These are phyloP conservation scores for Emys orbicularis DNA, from an alignment of 2,797 vertebrate genomes.

Conservation along the genomic window DNA sequence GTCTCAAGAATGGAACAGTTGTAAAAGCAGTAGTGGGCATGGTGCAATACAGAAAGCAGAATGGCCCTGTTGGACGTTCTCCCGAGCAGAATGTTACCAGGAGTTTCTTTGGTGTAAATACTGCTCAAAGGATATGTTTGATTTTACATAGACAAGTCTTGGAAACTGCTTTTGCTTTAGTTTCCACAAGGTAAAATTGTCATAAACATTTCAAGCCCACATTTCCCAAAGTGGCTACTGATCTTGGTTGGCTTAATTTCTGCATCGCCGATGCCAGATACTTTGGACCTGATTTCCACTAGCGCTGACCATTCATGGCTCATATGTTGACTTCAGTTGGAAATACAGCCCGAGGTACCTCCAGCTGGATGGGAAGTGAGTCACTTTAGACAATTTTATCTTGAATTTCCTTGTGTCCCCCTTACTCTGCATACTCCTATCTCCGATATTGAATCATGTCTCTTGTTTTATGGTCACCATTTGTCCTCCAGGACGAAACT, in stretches of 20 bases:
- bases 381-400: not conserved
- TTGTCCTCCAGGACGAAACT: not conserved
- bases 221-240: not conserved
- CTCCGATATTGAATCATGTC: not conserved
- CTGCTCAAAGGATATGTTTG: not conserved
- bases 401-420: not conserved
- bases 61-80: not conserved
- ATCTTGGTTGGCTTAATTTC: not conserved
- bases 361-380: not conserved
- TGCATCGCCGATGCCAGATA: not conserved
- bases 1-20: not conserved
- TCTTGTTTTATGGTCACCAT: not conserved
- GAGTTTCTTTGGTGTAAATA: not conserved
- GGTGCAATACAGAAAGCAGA: conserved; percentile 38
- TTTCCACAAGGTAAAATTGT: not conserved
- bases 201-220: not conserved
- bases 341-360: not conserved
- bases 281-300: not conserved
- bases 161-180: not conserved
- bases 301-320: not conserved
- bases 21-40: not conserved
- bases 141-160: not conserved
- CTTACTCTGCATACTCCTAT: not conserved
- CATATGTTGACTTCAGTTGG: not conserved
- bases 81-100: accelerated